Percentiles rank a stretch among this genome's conserved stretches.
phyloP scores from a whole-genome alignment of 2,888 invertebrate species.

The Orthosia gothica region DNA sequence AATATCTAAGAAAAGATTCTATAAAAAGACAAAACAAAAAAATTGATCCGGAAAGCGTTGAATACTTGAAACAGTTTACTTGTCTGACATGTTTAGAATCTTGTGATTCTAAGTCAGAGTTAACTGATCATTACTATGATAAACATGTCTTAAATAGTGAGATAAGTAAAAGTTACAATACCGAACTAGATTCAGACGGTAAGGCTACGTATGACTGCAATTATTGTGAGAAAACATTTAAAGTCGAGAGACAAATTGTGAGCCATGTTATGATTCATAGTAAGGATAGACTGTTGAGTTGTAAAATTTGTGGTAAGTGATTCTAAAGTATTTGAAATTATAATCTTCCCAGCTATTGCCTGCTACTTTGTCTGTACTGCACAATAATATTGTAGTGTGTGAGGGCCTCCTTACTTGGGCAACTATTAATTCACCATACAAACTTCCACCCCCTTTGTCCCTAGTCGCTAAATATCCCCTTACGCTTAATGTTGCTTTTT shows the following conservation, averaged over 20 bases:
- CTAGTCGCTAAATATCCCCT: too few relatives aligned
- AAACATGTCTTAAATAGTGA: neutral
- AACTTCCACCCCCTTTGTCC: too few relatives aligned
- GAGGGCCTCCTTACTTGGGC: too few relatives aligned
- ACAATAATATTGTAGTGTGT: too few relatives aligned
- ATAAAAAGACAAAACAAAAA: slow-evolving; percentile 26
- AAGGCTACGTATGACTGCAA: slow-evolving; percentile 75
- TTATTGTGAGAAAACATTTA: slow-evolving; percentile 75
- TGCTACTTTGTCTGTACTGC: too few relatives aligned
- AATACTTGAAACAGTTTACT: slow-evolving; percentile 57
- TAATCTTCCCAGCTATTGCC: too few relatives aligned
- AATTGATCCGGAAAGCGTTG: slow-evolving; percentile 11
- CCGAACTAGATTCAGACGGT: slow-evolving; percentile 49
- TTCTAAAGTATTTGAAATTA: neutral
- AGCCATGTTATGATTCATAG: slow-evolving; percentile 76
- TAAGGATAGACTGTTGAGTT: slow-evolving; percentile 79
- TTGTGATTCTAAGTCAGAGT: slow-evolving; percentile 66
- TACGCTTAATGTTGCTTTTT: too few relatives aligned
- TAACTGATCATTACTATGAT: slow-evolving; percentile 76
- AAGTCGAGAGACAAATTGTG: slow-evolving; percentile 70
- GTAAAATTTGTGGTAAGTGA: slow-evolving; percentile 85
- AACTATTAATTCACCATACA: too few relatives aligned
- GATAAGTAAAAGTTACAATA: slow-evolving; percentile 50
- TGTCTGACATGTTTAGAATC: slow-evolving; percentile 77
- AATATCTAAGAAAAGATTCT: slow-evolving; percentile 7